Evolutionary conservation across 2,113 vertebrate genomes (phyloP), one percentile per base, ranked within the genome.

Genomic region (Nycticryphes semicollaris): DNA sequence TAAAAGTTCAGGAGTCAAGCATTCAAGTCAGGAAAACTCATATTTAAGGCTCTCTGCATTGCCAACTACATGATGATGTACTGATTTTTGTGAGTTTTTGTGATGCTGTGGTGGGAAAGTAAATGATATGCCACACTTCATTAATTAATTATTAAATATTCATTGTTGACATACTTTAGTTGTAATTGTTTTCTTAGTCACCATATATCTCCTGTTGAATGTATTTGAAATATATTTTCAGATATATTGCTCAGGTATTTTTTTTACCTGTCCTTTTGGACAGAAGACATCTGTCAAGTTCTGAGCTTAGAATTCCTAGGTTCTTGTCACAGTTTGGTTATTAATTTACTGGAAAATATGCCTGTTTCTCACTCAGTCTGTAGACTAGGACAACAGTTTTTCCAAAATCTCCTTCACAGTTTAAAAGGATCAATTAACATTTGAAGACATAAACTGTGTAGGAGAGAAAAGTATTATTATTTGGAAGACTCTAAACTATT

Each of bases 371-470:
- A 23, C 37, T 83, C 45, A 66, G 5, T 62, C n/a, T 75, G 31
- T 59, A 63, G 47, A 70, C 2, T 8, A 84, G 39, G 22, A 83
- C 37, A 84, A 63, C 35, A 64, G 6, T 64, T 87, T 76, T 66
- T 77, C n/a, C 53, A 43, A 89, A 80, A 60, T 66, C 37, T 48
- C 27, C 56, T 76, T 94, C 54, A 70, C 10, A 43, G 24, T 80
- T 91, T 60, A 54, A 77, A 75, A 91, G 6, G 37, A 72, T 84
- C 66, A 86, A 50, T 77, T 91, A 96, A 48, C 51, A 85, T 85
- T 85, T 97, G 78, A 94, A 92, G 33, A 48, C 39, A 77, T 87
- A 90, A 96, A 60, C 48, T 62, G 48, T 20, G 73, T 92, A 76
- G 66, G 84, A 90, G 48, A 94, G 37, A 77, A 85, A 80, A 95